phyloP scores from a whole-genome alignment of 2,888 invertebrate genomes.

The Cristatella mucedo region DNA sequence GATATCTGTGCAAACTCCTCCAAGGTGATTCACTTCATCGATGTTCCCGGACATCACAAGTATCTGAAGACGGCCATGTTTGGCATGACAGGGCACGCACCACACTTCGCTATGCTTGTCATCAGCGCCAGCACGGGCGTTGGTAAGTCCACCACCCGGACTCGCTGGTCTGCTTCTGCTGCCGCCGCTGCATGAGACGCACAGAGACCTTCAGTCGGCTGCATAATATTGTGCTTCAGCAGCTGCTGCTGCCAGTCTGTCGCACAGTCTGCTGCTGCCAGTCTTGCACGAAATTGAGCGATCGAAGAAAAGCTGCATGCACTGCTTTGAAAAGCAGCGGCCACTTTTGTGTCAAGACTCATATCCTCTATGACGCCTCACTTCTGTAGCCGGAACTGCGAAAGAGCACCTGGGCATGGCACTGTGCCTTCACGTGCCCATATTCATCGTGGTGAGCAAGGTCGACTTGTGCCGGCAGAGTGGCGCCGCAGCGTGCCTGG shows the following conservation, averaged over 20 bases:
- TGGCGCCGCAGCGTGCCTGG: slow-evolving; percentile 39
- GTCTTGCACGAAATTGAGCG: no score
- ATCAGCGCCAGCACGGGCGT: slow-evolving; percentile 59
- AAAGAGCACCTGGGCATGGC: slow-evolving; percentile 73
- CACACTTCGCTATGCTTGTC: slow-evolving; percentile 75
- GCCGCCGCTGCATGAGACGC: no score
- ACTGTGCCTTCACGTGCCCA: slow-evolving; percentile 49
- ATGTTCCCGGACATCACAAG: slow-evolving; percentile 86
- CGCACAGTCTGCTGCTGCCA: no score
- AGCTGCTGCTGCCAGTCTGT: no score
- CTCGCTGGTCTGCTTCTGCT: not conserved
- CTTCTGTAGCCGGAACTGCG: slow-evolving; percentile 45
- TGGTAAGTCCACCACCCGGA: slow-evolving; percentile 19
- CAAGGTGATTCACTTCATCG: slow-evolving; percentile 72
- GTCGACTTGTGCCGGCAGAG: slow-evolving; percentile 56
- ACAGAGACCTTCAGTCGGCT: no score
- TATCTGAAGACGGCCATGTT: slow-evolving; percentile 87
- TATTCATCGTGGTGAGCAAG: slow-evolving; percentile 85
- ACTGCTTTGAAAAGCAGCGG: no score
- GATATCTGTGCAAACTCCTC: slow-evolving; percentile 81
- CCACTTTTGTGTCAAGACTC: no score
- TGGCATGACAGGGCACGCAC: slow-evolving; percentile 78
- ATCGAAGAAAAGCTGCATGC: no score
- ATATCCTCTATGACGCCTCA: not conserved
- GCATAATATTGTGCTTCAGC: no score